Conservation (phyloP, 2,797 vertebrate genomes). For the Gymnocypris eckloni region DNA sequence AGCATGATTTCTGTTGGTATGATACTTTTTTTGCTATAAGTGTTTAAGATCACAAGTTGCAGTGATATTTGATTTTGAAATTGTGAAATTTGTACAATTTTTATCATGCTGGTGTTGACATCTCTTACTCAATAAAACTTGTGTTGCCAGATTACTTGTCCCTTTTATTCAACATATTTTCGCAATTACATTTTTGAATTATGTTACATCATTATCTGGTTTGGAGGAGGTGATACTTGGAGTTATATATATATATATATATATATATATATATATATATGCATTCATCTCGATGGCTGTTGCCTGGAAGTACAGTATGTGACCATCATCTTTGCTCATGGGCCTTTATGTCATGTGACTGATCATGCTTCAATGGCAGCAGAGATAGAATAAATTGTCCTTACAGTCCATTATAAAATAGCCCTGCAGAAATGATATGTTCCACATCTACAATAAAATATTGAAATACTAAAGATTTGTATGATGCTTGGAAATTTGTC, state of each 20-base stretch:
- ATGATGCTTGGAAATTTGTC: background rate
- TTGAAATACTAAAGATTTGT: background rate
- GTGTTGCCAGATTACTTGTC: slow-evolving; percentile 82
- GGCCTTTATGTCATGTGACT: background rate
- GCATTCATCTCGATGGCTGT: background rate
- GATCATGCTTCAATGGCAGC: background rate
- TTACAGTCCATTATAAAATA: background rate
- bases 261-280: background rate
- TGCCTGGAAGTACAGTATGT: background rate
- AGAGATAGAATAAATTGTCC: background rate
- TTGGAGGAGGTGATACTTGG: background rate
- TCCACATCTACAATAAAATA: background rate
- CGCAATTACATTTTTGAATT: background rate
- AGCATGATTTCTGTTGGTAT: slow-evolving; percentile 97
- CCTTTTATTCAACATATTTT: background rate
- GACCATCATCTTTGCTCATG: background rate
- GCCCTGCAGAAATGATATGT: background rate
- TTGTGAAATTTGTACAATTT: slow-evolving; percentile 99
- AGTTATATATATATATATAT: no score
- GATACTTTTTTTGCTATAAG: slow-evolving; percentile 96
- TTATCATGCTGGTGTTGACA: slow-evolving; percentile 99
- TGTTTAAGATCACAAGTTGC: slow-evolving; percentile 97
- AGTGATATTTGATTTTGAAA: slow-evolving; percentile 99
- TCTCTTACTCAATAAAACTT: slow-evolving; percentile 99
- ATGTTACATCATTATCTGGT: background rate